These are phyloP conservation scores for Coronaproctus castanopsis DNA, from an alignment of 2,888 invertebrate genomes.

Conservation along the genomic window DNA sequence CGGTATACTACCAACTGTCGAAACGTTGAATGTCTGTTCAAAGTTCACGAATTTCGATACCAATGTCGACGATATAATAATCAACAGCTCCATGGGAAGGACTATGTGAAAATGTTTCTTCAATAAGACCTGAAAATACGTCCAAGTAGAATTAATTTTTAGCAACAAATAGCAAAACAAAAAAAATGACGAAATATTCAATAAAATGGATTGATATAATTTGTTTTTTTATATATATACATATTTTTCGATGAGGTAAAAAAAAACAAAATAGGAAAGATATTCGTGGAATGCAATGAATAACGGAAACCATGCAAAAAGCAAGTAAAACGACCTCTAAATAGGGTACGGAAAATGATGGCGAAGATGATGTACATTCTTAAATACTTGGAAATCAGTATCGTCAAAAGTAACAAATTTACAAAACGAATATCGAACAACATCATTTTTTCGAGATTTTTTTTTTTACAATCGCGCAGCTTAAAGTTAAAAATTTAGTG, in stretches of 20 bases:
- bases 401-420: no score
- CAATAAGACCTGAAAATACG: slow-evolving; percentile 40
- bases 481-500: no score
- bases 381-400: no score
- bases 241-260: not conserved
- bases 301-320: no score
- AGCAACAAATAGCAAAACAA: not conserved
- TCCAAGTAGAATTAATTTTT: slow-evolving; percentile 4
- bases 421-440: no score
- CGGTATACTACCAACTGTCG: slow-evolving; percentile 53
- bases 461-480: no score
- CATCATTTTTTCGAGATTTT: no score
- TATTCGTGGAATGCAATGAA: not conserved
- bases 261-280: slow-evolving; percentile 4
- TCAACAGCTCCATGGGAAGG: slow-evolving; percentile 61
- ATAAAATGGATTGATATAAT: no score
- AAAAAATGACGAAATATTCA: slow-evolving; percentile 1
- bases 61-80: slow-evolving; percentile 48
- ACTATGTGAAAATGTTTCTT: slow-evolving; percentile 46
- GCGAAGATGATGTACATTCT: no score
- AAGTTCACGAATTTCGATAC: slow-evolving; percentile 30
- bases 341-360: no score
- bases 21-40: slow-evolving; percentile 35
- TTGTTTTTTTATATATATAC: slow-evolving; percentile 13
- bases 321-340: no score